phyloP scores from a whole-genome alignment of 2,888 invertebrate genomes.

The Ophion ventricosus region DNA sequence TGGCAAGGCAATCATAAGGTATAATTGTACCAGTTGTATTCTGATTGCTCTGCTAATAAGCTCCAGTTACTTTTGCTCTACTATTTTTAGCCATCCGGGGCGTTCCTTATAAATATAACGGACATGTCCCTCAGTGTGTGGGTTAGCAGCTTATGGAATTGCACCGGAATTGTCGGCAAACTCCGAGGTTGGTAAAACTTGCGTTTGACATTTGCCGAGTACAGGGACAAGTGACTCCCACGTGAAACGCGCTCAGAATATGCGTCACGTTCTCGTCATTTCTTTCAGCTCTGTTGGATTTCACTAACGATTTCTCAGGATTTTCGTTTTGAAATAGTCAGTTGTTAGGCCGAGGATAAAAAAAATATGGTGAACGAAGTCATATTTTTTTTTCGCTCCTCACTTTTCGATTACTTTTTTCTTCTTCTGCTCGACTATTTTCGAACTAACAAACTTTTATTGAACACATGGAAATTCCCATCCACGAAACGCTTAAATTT shows the following conservation, averaged over 20 bases:
- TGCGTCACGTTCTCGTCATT: slow-evolving; percentile 12
- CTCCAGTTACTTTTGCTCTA: neutral
- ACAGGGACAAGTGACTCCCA: neutral
- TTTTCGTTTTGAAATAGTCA: neutral
- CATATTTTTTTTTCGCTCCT: slow-evolving; percentile 8
- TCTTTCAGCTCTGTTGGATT: neutral
- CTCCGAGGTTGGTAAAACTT: slow-evolving; percentile 3
- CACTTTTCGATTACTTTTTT: neutral
- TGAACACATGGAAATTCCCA: too few relatives aligned
- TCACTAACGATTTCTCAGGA: neutral
- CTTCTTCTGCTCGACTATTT: too few relatives aligned
- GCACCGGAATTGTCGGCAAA: neutral
- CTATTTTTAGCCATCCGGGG: neutral
- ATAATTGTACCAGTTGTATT: neutral
- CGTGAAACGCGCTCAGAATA: neutral
- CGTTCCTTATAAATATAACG: neutral
- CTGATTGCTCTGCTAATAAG: neutral
- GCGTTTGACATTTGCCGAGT: slow-evolving; percentile 6
- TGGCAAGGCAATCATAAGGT: neutral
- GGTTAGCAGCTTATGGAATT: neutral
- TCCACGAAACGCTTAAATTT: too few relatives aligned
- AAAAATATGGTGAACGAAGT: neutral
- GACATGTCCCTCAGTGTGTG: neutral
- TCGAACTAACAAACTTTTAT: too few relatives aligned
- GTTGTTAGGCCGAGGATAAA: neutral